These are phyloP conservation scores for Neoniphon sammara DNA, from an alignment of 2,797 vertebrate species.

Conservation along the genomic window DNA sequence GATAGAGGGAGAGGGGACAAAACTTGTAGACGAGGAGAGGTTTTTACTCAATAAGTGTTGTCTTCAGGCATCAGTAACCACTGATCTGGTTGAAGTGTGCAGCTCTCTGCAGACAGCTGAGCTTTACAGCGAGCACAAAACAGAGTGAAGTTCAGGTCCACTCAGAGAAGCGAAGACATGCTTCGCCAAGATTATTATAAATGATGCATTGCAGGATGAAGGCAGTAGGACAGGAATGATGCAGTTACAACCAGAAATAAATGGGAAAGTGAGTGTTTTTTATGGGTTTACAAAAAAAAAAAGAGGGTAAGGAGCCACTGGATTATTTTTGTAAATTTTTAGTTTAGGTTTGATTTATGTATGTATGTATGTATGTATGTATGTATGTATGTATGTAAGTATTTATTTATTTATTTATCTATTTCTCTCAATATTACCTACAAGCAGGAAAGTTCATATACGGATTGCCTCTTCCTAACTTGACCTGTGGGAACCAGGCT, in stretches of 20 bases:
- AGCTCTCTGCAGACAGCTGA: background rate
- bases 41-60: no score
- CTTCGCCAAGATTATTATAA: background rate
- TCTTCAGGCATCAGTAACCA: background rate
- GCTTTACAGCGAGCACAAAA: background rate
- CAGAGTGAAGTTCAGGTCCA: background rate
- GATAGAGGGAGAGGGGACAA: background rate
- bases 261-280: background rate
- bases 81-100: background rate
- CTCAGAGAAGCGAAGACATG: background rate
- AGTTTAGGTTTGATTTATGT: no score
- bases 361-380: no score
- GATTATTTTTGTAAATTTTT: no score
- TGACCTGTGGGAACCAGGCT: no score
- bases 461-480: no score
- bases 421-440: no score
- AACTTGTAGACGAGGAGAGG: background rate
- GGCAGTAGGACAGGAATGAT: background rate
- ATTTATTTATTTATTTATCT: no score
- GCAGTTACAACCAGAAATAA: background rate
- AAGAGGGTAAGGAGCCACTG: no score
- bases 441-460: no score
- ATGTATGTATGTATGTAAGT: no score
- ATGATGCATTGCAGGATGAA: constrained; percentile 4
- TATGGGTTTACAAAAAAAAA: background rate